Percentiles rank a stretch among this genome's conserved stretches.
Conservation (phyloP, 2,113 vertebrate genomes). For the Poecile atricapillus region DNA sequence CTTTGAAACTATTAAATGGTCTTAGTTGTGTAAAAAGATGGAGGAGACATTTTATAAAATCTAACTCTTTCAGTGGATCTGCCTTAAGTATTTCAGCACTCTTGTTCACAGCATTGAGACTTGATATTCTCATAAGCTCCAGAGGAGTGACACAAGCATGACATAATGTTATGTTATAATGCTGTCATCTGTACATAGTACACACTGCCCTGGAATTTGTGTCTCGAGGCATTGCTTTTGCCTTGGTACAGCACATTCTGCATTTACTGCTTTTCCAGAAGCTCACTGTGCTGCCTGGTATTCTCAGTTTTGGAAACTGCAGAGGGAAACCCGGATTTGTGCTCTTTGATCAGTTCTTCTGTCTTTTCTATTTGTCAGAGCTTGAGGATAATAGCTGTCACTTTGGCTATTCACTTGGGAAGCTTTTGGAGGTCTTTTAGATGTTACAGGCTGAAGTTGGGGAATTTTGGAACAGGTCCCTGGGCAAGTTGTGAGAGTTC, state of each 20-base stretch:
- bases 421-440: neutral
- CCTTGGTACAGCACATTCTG: neutral
- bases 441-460: neutral
- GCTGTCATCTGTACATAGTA: accelerated
- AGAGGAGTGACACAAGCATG: neutral
- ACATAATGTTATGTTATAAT: neutral
- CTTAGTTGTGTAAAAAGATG: neutral
- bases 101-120: neutral
- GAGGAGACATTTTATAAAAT: neutral
- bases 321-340: neutral
- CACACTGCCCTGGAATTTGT: neutral
- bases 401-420: neutral
- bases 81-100: neutral
- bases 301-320: neutral
- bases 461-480: neutral
- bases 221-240: neutral
- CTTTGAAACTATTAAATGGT: neutral
- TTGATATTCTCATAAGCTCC: neutral
- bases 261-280: neutral
- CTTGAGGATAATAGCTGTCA: neutral
- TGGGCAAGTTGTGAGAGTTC: neutral
- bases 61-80: neutral
- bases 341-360: neutral
- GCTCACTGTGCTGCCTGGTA: neutral
- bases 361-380: neutral